Percentiles rank a stretch among this genome's conserved stretches.
Evolutionary conservation across 2,113 vertebrate genomes (phyloP).

Genomic region (Pycnonotus jocosus): DNA sequence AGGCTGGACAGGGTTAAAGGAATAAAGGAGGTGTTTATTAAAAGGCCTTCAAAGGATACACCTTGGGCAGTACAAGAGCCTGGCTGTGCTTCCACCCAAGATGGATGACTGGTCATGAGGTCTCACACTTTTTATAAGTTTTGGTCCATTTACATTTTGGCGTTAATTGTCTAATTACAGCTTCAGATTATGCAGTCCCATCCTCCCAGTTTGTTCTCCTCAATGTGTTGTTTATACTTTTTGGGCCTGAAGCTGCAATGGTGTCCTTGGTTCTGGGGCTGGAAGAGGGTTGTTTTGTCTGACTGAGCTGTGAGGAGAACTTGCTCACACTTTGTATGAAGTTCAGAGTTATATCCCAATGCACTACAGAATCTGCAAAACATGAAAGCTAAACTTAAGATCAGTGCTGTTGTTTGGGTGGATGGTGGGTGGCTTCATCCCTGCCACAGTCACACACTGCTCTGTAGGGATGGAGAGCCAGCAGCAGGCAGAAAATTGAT

Average conservation of each 20-base stretch:
- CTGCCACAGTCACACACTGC: accelerated
- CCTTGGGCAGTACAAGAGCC: not conserved
- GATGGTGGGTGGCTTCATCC: not conserved
- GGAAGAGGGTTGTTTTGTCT: not conserved
- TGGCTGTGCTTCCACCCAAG: accelerated
- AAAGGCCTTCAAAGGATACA: not conserved
- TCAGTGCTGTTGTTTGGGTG: not conserved
- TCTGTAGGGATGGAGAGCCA: not conserved
- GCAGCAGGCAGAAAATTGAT: not conserved
- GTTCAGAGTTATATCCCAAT: not conserved
- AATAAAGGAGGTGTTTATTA: not conserved
- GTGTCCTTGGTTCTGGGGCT: not conserved
- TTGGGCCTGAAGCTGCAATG: not conserved
- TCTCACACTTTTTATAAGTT: not conserved
- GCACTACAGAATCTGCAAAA: not conserved
- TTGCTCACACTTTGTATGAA: no score
- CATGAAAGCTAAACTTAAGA: not conserved
- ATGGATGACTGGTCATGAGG: accelerated
- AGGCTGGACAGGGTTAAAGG: not conserved
- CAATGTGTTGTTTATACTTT: not conserved
- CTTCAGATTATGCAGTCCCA: not conserved
- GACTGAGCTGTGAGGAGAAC: not conserved
- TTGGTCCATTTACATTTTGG: not conserved
- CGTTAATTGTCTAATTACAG: not conserved
- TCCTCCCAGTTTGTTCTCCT: not conserved